A percentile compares a stretch with the other conserved stretches of the same genome.
Evolutionary conservation across 2,888 invertebrate species (phyloP).

Genomic region (Macrophya alboannulata): DNA sequence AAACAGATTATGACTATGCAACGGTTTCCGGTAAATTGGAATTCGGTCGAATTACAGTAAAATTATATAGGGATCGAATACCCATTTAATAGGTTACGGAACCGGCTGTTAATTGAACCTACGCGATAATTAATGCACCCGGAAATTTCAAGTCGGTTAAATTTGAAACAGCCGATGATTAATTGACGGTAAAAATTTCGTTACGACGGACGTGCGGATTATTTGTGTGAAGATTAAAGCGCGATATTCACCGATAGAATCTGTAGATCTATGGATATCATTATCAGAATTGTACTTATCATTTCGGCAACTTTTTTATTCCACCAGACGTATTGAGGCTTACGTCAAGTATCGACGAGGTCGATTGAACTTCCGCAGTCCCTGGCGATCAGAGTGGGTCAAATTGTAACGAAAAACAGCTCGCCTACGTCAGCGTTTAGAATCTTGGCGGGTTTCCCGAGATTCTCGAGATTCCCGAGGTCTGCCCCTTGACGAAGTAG

Average conservation of each 20-base stretch:
- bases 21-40: background rate
- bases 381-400: slow-evolving; percentile 12
- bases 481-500: slow-evolving; percentile 35
- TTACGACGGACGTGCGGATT: background rate
- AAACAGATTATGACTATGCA: background rate
- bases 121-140: slow-evolving; percentile 14
- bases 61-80: slow-evolving; percentile 7
- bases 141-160: background rate
- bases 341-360: background rate
- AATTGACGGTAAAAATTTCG: background rate
- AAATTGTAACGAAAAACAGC: slow-evolving; percentile 22
- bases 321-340: background rate
- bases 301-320: too few species aligned
- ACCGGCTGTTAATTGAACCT: background rate
- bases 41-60: background rate
- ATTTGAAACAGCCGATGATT: background rate
- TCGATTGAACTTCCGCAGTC: slow-evolving; percentile 10
- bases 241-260: background rate
- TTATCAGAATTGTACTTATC: background rate
- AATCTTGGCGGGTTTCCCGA: slow-evolving; percentile 46
- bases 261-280: background rate
- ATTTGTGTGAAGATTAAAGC: background rate
- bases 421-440: slow-evolving; percentile 33
- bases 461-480: slow-evolving; percentile 12
- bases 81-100: background rate